Evolutionary conservation across 2,113 vertebrate species (phyloP).

Genomic region (Pygoscelis antarcticus): DNA sequence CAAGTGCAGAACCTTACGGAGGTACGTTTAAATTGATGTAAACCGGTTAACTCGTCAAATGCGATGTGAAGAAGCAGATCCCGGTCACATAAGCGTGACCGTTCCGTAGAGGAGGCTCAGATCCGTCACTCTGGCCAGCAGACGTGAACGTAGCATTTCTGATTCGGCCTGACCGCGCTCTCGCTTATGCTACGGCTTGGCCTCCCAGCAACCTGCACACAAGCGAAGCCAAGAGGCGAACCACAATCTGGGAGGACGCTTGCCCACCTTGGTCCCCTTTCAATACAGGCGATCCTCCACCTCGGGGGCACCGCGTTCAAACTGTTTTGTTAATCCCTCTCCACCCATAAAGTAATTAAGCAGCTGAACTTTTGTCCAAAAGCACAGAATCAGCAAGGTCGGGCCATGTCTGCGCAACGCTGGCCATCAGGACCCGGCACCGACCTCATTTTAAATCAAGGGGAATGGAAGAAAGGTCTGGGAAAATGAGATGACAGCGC

Average conservation of each 20-base stretch:
- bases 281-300: background rate
- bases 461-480: background rate
- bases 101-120: background rate
- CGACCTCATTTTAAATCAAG: background rate
- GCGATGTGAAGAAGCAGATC: background rate
- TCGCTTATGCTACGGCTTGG: background rate
- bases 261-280: background rate
- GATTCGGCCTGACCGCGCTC: background rate
- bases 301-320: rapidly evolving
- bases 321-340: background rate
- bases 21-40: background rate
- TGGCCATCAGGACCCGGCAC: background rate
- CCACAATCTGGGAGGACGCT: background rate
- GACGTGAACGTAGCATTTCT: background rate
- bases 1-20: background rate
- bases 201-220: background rate
- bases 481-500: background rate
- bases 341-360: background rate
- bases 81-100: background rate
- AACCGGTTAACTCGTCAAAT: background rate
- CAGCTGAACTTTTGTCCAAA: background rate
- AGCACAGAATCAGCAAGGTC: background rate
- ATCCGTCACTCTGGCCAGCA: background rate
- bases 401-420: rapidly evolving
- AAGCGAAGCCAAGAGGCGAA: background rate